Evolutionary conservation across 2,888 invertebrate genomes (phyloP).

Genomic region (Drosophila prostipennis): DNA sequence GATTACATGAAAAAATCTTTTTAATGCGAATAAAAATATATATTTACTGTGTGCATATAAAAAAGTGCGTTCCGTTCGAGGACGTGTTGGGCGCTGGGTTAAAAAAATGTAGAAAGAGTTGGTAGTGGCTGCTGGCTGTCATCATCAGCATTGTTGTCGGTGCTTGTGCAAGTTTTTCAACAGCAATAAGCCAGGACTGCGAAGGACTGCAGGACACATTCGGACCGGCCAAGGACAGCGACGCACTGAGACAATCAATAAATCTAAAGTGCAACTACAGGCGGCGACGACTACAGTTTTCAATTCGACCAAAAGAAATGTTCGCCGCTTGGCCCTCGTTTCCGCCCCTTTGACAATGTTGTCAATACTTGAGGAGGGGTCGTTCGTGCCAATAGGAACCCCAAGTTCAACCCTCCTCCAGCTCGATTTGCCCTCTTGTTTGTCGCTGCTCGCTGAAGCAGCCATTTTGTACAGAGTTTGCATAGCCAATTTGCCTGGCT

Average conservation of each 20-base stretch:
- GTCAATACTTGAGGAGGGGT: slow-evolving; percentile 34
- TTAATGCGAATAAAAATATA: background rate
- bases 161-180: slow-evolving; percentile 54
- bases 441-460: slow-evolving; percentile 68
- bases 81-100: slow-evolving; percentile 2
- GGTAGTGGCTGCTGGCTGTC: slow-evolving; percentile 58
- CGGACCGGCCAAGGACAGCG: slow-evolving; percentile 40
- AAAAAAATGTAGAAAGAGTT: slow-evolving; percentile 15
- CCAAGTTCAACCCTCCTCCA: background rate
- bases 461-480: slow-evolving; percentile 72
- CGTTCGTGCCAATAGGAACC: background rate
- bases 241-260: slow-evolving; percentile 71
- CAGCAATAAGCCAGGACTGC: slow-evolving; percentile 47
- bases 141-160: slow-evolving; percentile 65
- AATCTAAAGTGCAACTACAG: slow-evolving; percentile 70
- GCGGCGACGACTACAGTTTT: slow-evolving; percentile 33
- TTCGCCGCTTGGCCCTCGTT: slow-evolving; percentile 17
- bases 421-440: slow-evolving; percentile 43
- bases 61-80: slow-evolving; percentile 55
- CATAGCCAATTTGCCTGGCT: slow-evolving; percentile 70
- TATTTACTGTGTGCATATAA: slow-evolving; percentile 18
- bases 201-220: slow-evolving; percentile 34
- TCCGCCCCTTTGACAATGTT: slow-evolving; percentile 29
- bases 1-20: background rate
- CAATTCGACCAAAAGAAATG: slow-evolving; percentile 38